A percentile compares a stretch with the other conserved stretches of the same genome.
These are phyloP conservation scores for Anabas testudineus DNA, from an alignment of 2,797 vertebrate species.

Conservation along the genomic window DNA sequence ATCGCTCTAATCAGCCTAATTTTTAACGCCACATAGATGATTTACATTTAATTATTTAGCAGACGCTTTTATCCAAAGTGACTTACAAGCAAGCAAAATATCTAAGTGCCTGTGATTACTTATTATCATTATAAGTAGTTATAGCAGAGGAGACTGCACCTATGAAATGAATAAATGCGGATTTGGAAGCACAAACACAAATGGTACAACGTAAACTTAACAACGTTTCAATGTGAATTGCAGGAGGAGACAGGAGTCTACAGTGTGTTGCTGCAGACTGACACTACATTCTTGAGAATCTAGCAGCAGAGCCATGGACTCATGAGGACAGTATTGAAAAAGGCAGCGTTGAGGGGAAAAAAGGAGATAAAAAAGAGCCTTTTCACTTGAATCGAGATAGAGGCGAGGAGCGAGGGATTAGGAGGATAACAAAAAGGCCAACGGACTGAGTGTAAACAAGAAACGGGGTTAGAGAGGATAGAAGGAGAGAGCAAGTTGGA, in stretches of 20 bases:
- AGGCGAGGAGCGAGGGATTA: conserved; percentile 68
- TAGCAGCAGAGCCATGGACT: conserved; percentile 58
- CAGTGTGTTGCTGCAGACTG: conserved; percentile 34
- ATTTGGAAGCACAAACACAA: background rate
- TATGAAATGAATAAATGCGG: background rate
- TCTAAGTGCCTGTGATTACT: no score
- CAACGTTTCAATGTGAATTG: conserved; percentile 8
- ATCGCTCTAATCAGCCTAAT: no score
- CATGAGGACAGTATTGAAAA: conserved; percentile 55
- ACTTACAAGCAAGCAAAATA: no score
- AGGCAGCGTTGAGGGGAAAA: conserved; percentile 41
- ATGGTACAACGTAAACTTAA: background rate
- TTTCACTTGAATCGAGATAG: conserved; percentile 64
- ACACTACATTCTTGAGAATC: conserved; percentile 50
- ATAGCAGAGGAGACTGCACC: background rate
- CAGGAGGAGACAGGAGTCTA: background rate
- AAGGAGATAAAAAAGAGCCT: conserved; percentile 18
- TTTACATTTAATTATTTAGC: no score
- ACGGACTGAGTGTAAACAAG: conserved; percentile 75
- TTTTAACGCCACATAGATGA: no score
- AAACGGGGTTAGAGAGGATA: conserved; percentile 72
- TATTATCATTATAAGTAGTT: background rate
- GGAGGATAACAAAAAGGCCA: conserved; percentile 74
- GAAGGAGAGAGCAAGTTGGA: conserved; percentile 55
- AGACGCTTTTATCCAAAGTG: no score